These are phyloP conservation scores for Cuculus canorus DNA, from an alignment of 2,797 vertebrate species.

Conservation along the genomic window DNA sequence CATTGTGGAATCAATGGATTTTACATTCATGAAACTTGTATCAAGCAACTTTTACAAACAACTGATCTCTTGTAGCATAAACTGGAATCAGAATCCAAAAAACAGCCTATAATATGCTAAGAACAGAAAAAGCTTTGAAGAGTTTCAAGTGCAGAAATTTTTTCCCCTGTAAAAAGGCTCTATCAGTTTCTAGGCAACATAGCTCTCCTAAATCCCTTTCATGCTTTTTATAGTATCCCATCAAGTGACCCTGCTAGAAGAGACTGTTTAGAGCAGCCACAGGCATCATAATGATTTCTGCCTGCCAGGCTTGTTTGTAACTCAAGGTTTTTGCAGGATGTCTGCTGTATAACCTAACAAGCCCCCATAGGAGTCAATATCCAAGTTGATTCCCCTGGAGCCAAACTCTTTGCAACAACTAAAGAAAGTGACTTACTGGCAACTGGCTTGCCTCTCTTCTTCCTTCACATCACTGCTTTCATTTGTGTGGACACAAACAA, in stretches of 20 bases:
- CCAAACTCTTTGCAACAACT: slow-evolving; percentile 6
- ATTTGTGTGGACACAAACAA: not conserved
- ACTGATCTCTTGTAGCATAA: slow-evolving; percentile 1
- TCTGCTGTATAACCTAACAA: slow-evolving; percentile 60
- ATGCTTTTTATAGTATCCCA: slow-evolving; percentile 35
- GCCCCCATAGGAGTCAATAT: slow-evolving; percentile 41
- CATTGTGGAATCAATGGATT: slow-evolving; percentile 43
- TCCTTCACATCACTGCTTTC: not conserved
- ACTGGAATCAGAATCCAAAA: not conserved
- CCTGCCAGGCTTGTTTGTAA: slow-evolving; percentile 53
- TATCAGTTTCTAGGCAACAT: slow-evolving; percentile 54
- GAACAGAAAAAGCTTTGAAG: slow-evolving; percentile 46
- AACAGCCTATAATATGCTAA: not conserved
- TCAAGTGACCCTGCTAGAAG: slow-evolving; percentile 40
- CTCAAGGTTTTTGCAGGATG: slow-evolving; percentile 42
- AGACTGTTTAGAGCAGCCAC: slow-evolving; percentile 10
- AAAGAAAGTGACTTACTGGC: not conserved
- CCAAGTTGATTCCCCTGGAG: slow-evolving; percentile 40
- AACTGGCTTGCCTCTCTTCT: not conserved
- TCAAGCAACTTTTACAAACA: slow-evolving; percentile 32
- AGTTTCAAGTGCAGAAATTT: slow-evolving; percentile 24
- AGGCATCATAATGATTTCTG: slow-evolving; percentile 50
- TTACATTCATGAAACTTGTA: slow-evolving; percentile 53
- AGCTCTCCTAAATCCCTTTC: slow-evolving; percentile 49
- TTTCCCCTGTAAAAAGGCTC: slow-evolving; percentile 28